These are phyloP conservation scores for Gymnocheta viridis DNA, from an alignment of 2,888 invertebrate genomes.

Conservation along the genomic window DNA sequence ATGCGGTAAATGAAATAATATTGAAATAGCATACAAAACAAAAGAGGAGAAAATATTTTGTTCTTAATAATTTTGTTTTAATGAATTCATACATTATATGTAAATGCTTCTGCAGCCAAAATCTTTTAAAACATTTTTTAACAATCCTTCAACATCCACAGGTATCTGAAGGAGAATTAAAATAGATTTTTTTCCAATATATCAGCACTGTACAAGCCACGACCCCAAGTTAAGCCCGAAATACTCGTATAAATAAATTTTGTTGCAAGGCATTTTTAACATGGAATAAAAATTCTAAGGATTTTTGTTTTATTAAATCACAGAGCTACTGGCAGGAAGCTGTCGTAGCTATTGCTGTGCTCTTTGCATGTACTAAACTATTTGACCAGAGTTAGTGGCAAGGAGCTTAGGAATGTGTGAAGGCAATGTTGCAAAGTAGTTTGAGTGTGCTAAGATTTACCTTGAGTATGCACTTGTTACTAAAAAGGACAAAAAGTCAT, in stretches of 20 bases:
- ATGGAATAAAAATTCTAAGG: conserved; percentile 74
- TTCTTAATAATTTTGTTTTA: not conserved
- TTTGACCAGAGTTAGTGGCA: conserved; percentile 13
- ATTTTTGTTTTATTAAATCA: conserved; percentile 53
- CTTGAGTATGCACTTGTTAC: not conserved
- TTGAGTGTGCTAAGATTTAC: not conserved
- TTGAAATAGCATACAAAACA: not conserved
- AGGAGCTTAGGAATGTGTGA: conserved; percentile 1
- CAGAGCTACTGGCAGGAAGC: not conserved
- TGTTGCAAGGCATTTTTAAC: conserved; percentile 73
- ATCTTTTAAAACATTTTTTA: not conserved
- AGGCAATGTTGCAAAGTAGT: not conserved
- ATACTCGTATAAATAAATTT: conserved; percentile 76
- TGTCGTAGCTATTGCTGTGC: not conserved
- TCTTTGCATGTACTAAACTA: not conserved
- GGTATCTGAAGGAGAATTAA: conserved; percentile 35
- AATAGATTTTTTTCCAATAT: not conserved
- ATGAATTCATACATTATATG: conserved; percentile 9
- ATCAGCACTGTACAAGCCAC: conserved; percentile 1
- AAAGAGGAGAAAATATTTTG: not conserved
- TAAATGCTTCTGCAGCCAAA: not conserved
- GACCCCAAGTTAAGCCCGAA: conserved; percentile 74
- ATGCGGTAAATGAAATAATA: conserved; percentile 26
- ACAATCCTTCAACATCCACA: not conserved
- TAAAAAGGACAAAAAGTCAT: conserved; percentile 47